These are phyloP conservation scores for Sabellastarte sp. DNA, from an alignment of 2,888 invertebrate genomes.

Conservation along the genomic window DNA sequence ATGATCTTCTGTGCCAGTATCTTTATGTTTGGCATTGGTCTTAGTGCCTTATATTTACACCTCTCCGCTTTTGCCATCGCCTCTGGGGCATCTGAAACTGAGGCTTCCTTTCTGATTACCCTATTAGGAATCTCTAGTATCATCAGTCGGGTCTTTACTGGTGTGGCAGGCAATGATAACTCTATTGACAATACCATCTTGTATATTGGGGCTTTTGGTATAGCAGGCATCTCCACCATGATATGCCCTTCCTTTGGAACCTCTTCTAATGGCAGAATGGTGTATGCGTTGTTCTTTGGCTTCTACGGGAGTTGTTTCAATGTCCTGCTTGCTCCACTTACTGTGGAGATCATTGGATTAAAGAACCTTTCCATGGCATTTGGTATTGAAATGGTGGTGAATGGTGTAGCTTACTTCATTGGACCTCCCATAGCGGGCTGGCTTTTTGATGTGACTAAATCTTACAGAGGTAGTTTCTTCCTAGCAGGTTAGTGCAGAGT, in stretches of 20 bases:
- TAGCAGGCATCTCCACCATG: constrained; percentile 8
- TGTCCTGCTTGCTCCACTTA: constrained; percentile 6
- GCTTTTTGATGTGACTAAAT: constrained; percentile 3
- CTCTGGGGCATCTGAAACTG: background rate
- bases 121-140: constrained; percentile 6
- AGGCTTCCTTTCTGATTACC: constrained; percentile 3
- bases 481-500: too few species aligned
- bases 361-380: background rate
- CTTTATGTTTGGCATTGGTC: constrained; percentile 4
- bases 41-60: constrained; percentile 6
- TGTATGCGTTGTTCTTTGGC: constrained; percentile 6
- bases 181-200: constrained; percentile 7
- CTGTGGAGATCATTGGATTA: constrained; percentile 8
- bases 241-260: background rate
- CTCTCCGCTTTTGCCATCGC: constrained; percentile 4
- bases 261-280: background rate
- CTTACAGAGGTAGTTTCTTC: constrained; percentile 8
- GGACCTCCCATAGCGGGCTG: constrained; percentile 8
- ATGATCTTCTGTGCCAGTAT: constrained; percentile 8
- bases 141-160: constrained; percentile 10
- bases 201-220: constrained; percentile 8
- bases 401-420: constrained; percentile 4
- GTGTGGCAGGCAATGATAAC: constrained; percentile 9
- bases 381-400: constrained; percentile 8
- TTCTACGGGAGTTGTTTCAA: constrained; percentile 11